These are phyloP conservation scores for Aphidoletes aphidimyza DNA, from an alignment of 2,888 invertebrate species.

Conservation along the genomic window DNA sequence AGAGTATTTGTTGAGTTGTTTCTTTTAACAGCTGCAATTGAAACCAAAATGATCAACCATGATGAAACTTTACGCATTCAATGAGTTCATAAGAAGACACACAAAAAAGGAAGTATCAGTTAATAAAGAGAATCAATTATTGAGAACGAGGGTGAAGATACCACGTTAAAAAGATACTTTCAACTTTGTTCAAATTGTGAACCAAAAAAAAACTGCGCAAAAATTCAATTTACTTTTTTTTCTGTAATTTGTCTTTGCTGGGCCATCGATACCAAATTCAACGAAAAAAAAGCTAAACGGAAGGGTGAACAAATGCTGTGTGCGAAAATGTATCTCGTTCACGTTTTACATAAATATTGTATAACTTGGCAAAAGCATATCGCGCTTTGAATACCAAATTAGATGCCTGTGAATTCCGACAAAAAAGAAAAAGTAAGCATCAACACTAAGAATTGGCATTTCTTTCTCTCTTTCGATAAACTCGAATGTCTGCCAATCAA, in stretches of 20 bases:
- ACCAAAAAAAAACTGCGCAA: not conserved
- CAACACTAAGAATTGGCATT: not conserved
- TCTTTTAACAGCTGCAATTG: not conserved
- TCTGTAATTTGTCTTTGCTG: constrained; percentile 23
- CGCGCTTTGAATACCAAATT: constrained; percentile 23
- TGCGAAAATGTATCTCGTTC: constrained; percentile 17
- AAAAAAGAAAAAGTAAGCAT: not conserved
- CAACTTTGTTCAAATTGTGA: not conserved
- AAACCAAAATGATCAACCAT: not conserved
- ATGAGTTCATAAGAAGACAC: not conserved
- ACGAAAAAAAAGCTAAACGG: constrained; percentile 39
- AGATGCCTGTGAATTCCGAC: not conserved
- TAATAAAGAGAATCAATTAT: constrained; percentile 40
- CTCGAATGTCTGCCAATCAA: constrained; percentile 32
- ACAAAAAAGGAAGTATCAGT: not conserved
- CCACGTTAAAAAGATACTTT: not conserved
- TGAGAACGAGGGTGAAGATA: not conserved
- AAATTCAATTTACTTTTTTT: constrained; percentile 40
- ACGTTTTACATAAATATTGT: constrained; percentile 49
- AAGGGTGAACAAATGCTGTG: constrained; percentile 26
- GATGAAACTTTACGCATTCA: not conserved
- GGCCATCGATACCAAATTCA: not conserved
- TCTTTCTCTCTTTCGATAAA: not conserved
- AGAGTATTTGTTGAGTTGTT: not conserved
- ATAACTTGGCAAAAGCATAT: constrained; percentile 50